phyloP scores from a whole-genome alignment of 2,888 invertebrate species.

The Theodoxus fluviatilis region DNA sequence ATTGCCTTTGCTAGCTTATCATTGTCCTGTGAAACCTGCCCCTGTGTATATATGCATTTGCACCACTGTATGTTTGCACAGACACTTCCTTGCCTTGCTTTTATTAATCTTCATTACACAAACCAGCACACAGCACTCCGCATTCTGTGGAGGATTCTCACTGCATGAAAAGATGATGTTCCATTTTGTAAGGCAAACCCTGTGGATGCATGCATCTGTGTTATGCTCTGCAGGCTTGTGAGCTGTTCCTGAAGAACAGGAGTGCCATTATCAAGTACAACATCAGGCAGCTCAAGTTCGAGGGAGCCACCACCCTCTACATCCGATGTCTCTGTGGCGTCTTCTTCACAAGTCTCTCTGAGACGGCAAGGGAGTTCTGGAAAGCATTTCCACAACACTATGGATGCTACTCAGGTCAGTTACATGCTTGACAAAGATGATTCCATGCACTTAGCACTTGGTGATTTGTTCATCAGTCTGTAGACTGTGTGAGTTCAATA shows the following conservation, averaged over 20 bases:
- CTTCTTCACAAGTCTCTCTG: slow-evolving; percentile 82
- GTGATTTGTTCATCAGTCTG: too few species aligned
- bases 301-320: slow-evolving; percentile 80
- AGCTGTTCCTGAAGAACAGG: slow-evolving; percentile 81
- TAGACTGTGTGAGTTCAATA: too few species aligned
- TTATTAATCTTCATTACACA: too few species aligned
- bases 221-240: slow-evolving; percentile 73
- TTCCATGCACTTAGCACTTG: too few species aligned
- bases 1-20: too few species aligned
- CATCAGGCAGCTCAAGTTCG: slow-evolving; percentile 75
- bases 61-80: too few species aligned
- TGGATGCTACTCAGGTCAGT: slow-evolving; percentile 76
- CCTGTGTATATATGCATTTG: too few species aligned
- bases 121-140: too few species aligned
- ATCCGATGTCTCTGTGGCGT: slow-evolving; percentile 82
- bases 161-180: background rate
- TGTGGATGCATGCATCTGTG: background rate
- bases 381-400: slow-evolving; percentile 82
- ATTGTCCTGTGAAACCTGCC: too few species aligned
- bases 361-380: slow-evolving; percentile 78
- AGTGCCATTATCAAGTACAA: slow-evolving; percentile 83
- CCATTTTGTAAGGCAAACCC: background rate
- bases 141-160: too few species aligned
- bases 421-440: too few species aligned
- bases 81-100: too few species aligned